Evolutionary conservation across 2,888 invertebrate species (phyloP).

Genomic region (Hydrotaea cyrtoneurina): DNA sequence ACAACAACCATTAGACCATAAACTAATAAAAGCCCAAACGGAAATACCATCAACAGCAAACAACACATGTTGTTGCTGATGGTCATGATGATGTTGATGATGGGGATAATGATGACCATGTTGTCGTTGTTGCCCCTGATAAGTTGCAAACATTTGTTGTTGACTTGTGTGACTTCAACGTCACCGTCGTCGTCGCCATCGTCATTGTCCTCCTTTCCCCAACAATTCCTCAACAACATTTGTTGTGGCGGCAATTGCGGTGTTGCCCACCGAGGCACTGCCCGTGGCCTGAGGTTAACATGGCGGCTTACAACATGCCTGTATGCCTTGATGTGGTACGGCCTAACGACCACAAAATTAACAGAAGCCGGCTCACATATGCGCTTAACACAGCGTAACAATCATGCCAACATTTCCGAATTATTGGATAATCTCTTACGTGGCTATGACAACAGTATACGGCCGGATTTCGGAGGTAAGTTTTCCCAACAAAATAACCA

Average conservation of each 20-base stretch:
- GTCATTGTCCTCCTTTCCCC: too few species aligned
- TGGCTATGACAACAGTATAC: slow-evolving; percentile 90
- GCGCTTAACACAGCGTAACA: slow-evolving; percentile 83
- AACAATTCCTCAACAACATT: not conserved
- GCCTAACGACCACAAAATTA: slow-evolving; percentile 59
- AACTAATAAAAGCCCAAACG: slow-evolving; percentile 19
- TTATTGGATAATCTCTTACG: slow-evolving; percentile 87
- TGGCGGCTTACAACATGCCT: slow-evolving; percentile 20
- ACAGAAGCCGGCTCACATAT: slow-evolving; percentile 72
- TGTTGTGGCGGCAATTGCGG: not conserved
- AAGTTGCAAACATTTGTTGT: slow-evolving; percentile 45
- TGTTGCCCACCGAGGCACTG: not conserved
- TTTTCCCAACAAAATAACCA: slow-evolving; percentile 39
- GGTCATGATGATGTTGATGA: not conserved
- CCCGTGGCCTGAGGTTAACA: not conserved
- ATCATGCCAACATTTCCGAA: slow-evolving; percentile 88
- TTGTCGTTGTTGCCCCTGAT: slow-evolving; percentile 47
- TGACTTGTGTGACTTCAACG: slow-evolving; percentile 1
- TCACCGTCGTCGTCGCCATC: not conserved
- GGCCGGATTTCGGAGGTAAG: slow-evolving; percentile 90
- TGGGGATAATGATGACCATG: slow-evolving; percentile 14
- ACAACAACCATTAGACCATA: slow-evolving; percentile 11
- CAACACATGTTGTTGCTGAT: not conserved
- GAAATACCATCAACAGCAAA: not conserved
- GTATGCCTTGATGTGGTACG: slow-evolving; percentile 55